Conservation (phyloP, 2,888 invertebrate species). For the Drosophila mimetica region DNA sequence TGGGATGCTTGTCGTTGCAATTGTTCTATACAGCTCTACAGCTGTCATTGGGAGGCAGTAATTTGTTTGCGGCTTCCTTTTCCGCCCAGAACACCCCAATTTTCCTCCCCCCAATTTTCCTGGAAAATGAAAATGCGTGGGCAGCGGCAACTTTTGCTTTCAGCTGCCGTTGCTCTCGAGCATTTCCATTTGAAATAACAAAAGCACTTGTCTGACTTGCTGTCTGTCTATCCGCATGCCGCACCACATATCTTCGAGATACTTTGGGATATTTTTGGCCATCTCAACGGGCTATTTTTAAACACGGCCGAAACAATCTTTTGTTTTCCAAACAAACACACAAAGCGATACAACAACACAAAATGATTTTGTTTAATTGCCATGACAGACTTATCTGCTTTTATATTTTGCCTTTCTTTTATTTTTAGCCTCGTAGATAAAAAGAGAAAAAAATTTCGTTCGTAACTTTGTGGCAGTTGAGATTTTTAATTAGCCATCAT, state of each 20-base stretch:
- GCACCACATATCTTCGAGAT: constrained; percentile 47
- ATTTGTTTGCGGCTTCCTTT: constrained; percentile 60
- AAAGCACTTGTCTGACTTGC: constrained; percentile 69
- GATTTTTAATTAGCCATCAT: constrained; percentile 74
- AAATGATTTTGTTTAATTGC: constrained; percentile 68
- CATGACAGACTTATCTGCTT: constrained; percentile 52
- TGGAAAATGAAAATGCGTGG: constrained; percentile 62
- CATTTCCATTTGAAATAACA: constrained; percentile 65
- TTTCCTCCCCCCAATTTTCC: not conserved
- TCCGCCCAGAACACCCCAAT: constrained; percentile 11
- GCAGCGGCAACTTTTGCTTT: constrained; percentile 67
- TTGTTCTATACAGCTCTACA: constrained; percentile 68
- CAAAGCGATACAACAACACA: constrained; percentile 29
- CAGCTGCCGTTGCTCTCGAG: constrained; percentile 71
- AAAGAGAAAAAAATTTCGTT: constrained; percentile 25
- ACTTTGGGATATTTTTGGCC: constrained; percentile 64
- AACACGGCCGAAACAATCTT: constrained; percentile 46
- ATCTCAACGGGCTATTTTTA: constrained; percentile 66
- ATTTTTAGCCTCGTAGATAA: constrained; percentile 50
- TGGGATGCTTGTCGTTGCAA: constrained; percentile 39
- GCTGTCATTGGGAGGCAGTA: constrained; percentile 74
- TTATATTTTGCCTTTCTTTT: constrained; percentile 31
- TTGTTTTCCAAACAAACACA: constrained; percentile 76
- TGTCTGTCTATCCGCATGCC: constrained; percentile 55
- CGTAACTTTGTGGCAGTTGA: constrained; percentile 49